Base-by-base conservation (phyloP, 2,113 vertebrate genomes). In the Corvus cornix region DNA sequence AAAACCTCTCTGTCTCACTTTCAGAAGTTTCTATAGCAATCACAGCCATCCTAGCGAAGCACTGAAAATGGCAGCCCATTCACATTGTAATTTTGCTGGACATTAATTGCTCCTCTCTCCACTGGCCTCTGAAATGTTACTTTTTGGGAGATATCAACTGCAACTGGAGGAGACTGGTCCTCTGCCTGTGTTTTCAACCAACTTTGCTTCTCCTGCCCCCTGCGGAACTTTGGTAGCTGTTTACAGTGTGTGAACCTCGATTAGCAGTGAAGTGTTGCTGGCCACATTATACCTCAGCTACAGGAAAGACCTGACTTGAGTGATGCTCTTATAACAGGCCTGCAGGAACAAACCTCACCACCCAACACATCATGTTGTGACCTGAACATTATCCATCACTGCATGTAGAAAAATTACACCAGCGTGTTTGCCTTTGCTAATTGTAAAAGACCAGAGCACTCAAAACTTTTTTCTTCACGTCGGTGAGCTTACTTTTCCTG, bases 1-100 rank as follows among this genome's bases (percentile, higher is more conserved):
- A 97, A 96, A 96, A 95, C 96, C 96, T 97, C 63, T 87, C 90
- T 68, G 93, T 96, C 95, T 97, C 95, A 16, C 93, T 93, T 92
- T 78, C 93, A 72, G 92, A 95, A 96, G 92, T 90, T 96, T 96
- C 96, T 96, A 93, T 96, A 95, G 95, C 86, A 94, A 95, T 96
- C 80, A 69, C 4, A 28, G 73, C 73, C 30, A 11, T 75, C 88
- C 76, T 39, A 93, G 91, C 3, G 2, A 64, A 89, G 90, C 69
- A 64, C 84, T 89, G 90, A 56, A 89, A 96, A 94, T 84, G 94
- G 74, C 68, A 95, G 59, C 63, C 66, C 81, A 95, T 96, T 96
- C 89, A 96, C 66, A 96, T 94, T 95, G 89, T 95, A 96, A 95
- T 97, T 93, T 91, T 43, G 73, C 94, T 93, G 95, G 94, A 89